Conservation (phyloP, 1,140 invertebrate genomes). For the Brachystomella parvula region DNA sequence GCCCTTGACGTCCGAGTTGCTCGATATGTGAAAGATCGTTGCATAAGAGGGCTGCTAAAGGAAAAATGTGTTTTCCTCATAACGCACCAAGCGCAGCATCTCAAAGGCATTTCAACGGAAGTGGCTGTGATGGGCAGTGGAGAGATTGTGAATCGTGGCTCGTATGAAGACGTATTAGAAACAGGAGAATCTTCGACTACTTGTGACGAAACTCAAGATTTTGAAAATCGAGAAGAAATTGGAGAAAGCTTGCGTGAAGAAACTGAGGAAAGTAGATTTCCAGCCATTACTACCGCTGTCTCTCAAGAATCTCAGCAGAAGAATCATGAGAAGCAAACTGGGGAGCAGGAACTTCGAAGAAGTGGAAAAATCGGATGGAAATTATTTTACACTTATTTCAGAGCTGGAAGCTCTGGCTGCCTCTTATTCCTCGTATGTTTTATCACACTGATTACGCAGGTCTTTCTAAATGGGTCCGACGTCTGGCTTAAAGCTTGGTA, state of each 20-base stretch:
- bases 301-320: no score
- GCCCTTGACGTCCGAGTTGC: slow-evolving; percentile 49
- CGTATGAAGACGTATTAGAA: no score
- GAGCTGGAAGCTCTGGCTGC: not conserved
- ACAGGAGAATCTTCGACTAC: no score
- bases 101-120: slow-evolving; percentile 41
- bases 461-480: slow-evolving; percentile 25
- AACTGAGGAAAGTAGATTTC: no score
- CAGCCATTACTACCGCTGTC: no score
- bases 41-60: slow-evolving; percentile 39
- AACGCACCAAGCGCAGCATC: slow-evolving; percentile 44
- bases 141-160: no score
- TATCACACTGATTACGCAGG: slow-evolving; percentile 11
- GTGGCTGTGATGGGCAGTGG: not conserved
- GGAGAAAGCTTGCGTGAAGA: no score
- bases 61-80: slow-evolving; percentile 42
- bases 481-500: slow-evolving; percentile 24
- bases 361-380: slow-evolving; percentile 40
- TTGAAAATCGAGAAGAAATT: no score
- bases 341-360: slow-evolving; percentile 15
- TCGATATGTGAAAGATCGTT: slow-evolving; percentile 46
- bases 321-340: no score
- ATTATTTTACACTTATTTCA: not conserved
- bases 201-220: slow-evolving; percentile 45
- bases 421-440: not conserved